Evolutionary conservation across 2,797 vertebrate genomes (phyloP), one percentile per base, ranked within the genome.

Genomic region (Alectoris magna): DNA sequence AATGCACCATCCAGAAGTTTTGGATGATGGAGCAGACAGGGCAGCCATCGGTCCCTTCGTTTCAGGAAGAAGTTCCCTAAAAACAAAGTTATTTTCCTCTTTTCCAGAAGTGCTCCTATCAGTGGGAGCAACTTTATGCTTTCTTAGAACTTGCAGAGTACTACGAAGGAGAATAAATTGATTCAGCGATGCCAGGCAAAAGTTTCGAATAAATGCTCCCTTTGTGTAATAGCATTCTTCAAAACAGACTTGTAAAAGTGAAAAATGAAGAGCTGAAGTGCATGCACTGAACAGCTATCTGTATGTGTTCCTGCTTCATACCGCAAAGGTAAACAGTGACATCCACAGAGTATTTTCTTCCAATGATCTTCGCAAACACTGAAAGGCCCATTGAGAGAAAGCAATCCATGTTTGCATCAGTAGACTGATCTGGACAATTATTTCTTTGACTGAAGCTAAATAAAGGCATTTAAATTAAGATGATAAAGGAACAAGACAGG

Each of bases 131-230:
- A 55, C 49, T 72, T 21, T 27, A 36, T 62, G 46, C 38, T 26
- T 46, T 21, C 72, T 90, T 55, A 55, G 64, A 62, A 58, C 69
- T 26, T 31, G 22, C 58, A 49, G 64, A 87, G 53, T 10, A 34
- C 68, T 77, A n/a, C 34, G 46, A 48, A 74, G 16, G 43, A 19
- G 26, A 71, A 43, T 55, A 46, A 64, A 59, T 63, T 12, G 66
- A 76, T 87, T 51, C 43, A 5, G 55, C 36, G 66, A 56, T 48
- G 80, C 51, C 8, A n/a, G 55, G 75, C 74, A 49, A 31, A 74
- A 72, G 58, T 80, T 93, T 89, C 87, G 83, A 87, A 94, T 73
- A 11, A 63, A 75, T 14, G 31, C 16, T 88, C 81, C 71, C 62
- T 55, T 71, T 78, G 29, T 64, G 72, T 46, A 63, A 84, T 13